A percentile compares a stretch with the other conserved stretches of the same genome.
These are phyloP conservation scores for Zootermopsis nevadensis DNA, from an alignment of 2,888 invertebrate genomes.

Conservation along the genomic window DNA sequence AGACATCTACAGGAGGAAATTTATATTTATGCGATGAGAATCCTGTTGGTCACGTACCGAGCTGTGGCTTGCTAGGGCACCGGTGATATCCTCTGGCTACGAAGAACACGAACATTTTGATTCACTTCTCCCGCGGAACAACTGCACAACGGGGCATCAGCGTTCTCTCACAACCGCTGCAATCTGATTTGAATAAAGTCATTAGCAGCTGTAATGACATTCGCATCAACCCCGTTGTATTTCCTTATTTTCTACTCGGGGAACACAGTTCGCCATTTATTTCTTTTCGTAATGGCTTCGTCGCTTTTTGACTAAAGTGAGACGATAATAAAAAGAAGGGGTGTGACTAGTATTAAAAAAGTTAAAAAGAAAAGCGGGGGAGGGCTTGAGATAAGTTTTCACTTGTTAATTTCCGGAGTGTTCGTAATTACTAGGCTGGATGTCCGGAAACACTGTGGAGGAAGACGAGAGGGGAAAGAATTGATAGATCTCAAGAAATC, in stretches of 20 bases:
- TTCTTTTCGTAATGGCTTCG: constrained; percentile 48
- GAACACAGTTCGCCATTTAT: constrained; percentile 43
- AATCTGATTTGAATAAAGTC: constrained; percentile 49
- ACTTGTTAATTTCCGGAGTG: constrained; percentile 52
- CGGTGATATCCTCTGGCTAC: too few species aligned
- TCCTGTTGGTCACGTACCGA: too few species aligned
- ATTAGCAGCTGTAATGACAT: constrained; percentile 45
- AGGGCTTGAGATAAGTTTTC: constrained; percentile 43
- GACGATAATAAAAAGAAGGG: constrained; percentile 19
- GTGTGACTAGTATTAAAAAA: neutral
- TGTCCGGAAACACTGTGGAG: neutral
- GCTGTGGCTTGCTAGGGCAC: too few species aligned
- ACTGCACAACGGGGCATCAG: neutral
- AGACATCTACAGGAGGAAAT: too few species aligned
- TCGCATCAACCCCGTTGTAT: constrained; percentile 41
- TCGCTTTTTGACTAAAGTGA: constrained; percentile 33
- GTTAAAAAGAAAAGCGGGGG: constrained; percentile 22
- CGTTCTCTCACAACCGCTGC: neutral
- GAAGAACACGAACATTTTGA: too few species aligned
- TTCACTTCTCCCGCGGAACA: too few species aligned
- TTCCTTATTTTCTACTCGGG: constrained; percentile 27
- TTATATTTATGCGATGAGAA: too few species aligned
- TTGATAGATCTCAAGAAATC: constrained; percentile 52
- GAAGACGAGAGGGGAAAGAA: constrained; percentile 32
- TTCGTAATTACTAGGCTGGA: constrained; percentile 50